Evolutionary conservation across 1,140 invertebrate species (phyloP), one percentile per base, ranked within the genome.

Genomic region (Caenorhabditis remanei): DNA sequence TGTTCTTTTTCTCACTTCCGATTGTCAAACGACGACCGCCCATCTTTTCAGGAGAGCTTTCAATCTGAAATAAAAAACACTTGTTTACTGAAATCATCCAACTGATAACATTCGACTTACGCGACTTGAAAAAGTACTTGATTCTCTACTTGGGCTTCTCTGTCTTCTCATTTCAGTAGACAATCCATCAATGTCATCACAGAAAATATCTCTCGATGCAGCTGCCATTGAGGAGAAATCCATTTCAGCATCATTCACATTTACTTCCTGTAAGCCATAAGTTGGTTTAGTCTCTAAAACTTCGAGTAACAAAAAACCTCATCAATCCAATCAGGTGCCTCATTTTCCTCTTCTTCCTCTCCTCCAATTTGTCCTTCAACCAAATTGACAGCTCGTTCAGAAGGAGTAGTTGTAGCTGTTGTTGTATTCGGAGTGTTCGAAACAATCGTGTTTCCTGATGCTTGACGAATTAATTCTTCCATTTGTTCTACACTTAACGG

Each of bases 401-500:
- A 43, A 55, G 83, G 53, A 13, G 83, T 79, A 16, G 16, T 83
- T 83, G 50, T 55, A 8, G 19, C 41, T 46, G 83, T 84, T 58
- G 53, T 63, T 41, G 32, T 55, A 41, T 58, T 43, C n/a, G 55
- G 43, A 58, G 32, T 48, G 24, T 84, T 48, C 0, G 55, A 58
- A 61, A 7, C 6, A n/a, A 13, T 7, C 11, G 16, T n/a, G 13
- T 9, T 11, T 61, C 58, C 58, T 3, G 55, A 46, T n/a, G 53
- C 83, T 63, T 84, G 55, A 41, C 58, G 32, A 84, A 84, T 84
- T 4, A 61, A 16, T 9, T 84, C 58, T 63, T 84, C 83, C 53
- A 61, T 84, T 21, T 61, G 58, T 84, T 61, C 53, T 2, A 43
- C 58, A 46, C 83, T 63, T 21, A 84, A 46, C 21, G 53, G 55